Evolutionary conservation across 2,888 invertebrate species (phyloP).

Genomic region (Luffia ferchaultella): DNA sequence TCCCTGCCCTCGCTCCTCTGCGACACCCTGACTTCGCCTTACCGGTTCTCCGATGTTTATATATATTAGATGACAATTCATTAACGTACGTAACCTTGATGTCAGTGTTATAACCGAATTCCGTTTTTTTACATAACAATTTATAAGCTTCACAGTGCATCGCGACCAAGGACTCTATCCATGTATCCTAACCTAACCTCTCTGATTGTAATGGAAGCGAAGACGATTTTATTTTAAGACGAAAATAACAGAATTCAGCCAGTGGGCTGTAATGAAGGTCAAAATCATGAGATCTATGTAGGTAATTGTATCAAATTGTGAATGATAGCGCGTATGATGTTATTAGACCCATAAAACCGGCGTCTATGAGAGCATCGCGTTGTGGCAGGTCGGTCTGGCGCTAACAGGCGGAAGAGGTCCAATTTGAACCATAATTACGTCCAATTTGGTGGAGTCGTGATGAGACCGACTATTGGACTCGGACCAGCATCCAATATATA

Average conservation of each 20-base stretch:
- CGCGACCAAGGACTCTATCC: too few relatives aligned
- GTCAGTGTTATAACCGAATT: not conserved
- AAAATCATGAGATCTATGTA: not conserved
- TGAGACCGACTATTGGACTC: not conserved
- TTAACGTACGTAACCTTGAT: not conserved
- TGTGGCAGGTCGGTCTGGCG: conserved; percentile 11
- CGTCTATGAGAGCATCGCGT: not conserved
- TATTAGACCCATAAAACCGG: not conserved
- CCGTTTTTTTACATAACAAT: too few relatives aligned
- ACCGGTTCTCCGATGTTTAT: conserved; percentile 1
- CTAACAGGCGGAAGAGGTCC: conserved; percentile 24
- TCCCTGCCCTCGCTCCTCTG: not conserved
- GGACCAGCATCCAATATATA: too few relatives aligned
- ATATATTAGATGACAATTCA: not conserved
- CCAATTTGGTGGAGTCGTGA: conserved; percentile 25
- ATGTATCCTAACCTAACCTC: too few relatives aligned
- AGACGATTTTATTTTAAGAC: too few relatives aligned
- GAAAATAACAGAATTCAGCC: too few relatives aligned
- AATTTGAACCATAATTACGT: conserved; percentile 34
- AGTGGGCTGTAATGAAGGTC: not conserved
- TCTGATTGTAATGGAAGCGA: too few relatives aligned
- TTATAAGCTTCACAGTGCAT: too few relatives aligned
- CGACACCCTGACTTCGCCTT: not conserved
- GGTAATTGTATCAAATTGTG: not conserved
- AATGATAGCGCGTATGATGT: not conserved